phyloP scores from a whole-genome alignment of 2,797 vertebrate species.

The Uromys caudimaculatus region DNA sequence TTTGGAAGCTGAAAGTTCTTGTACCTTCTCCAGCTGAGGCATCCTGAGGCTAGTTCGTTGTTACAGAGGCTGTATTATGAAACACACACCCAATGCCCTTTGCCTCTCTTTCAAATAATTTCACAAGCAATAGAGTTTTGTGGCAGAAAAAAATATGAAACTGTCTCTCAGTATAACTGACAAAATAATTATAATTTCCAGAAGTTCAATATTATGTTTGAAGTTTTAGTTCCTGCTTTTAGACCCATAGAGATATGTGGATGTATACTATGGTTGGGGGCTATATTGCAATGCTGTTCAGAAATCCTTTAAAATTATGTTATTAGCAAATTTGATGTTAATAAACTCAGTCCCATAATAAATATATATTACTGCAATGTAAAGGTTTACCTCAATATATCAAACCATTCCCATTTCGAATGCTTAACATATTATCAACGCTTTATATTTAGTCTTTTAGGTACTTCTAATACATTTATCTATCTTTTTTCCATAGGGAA shows the following conservation, averaged over 20 bases:
- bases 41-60: neutral
- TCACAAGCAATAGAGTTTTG: neutral
- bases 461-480: neutral
- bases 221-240: neutral
- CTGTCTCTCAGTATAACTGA: neutral
- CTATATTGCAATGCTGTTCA: neutral
- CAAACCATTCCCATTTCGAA: constrained; percentile 14
- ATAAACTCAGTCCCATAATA: neutral
- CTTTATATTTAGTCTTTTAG: neutral
- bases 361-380: neutral
- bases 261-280: neutral
- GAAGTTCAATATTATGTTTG: neutral
- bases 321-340: neutral
- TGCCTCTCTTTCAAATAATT: neutral
- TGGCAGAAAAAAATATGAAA: constrained; percentile 14
- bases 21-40: neutral
- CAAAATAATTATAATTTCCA: neutral
- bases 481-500: neutral
- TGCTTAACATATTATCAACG: neutral
- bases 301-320: neutral
- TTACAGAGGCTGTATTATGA: neutral
- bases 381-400: neutral
- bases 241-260: neutral
- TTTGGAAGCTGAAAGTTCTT: neutral
- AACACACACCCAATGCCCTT: neutral